phyloP scores from a whole-genome alignment of 1,140 invertebrate species.

The Drosophila oshimai region DNA sequence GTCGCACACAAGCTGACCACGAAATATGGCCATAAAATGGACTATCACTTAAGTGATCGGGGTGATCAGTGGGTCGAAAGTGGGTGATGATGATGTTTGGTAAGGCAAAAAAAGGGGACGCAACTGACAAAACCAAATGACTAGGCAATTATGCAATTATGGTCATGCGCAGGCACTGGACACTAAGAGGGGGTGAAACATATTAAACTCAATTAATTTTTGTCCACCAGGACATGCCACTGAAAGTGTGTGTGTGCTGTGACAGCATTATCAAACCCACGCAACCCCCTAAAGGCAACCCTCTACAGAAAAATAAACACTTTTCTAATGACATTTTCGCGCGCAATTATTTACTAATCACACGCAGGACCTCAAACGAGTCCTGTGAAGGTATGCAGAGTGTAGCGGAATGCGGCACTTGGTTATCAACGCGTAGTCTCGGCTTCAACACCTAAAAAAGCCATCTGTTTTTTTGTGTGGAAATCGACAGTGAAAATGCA shows the following conservation, averaged over 20 bases:
- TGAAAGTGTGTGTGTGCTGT: constrained; percentile 19
- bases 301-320: constrained; percentile 44
- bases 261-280: constrained; percentile 67
- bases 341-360: constrained; percentile 72
- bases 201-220: constrained; percentile 67
- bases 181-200: constrained; percentile 27
- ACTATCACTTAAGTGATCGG: constrained; percentile 71
- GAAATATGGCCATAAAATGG: constrained; percentile 74
- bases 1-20: constrained; percentile 63
- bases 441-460: constrained; percentile 58
- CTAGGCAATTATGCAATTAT: constrained; percentile 76
- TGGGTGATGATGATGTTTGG: constrained; percentile 11
- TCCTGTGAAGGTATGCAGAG: constrained; percentile 14
- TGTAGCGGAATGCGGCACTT: constrained; percentile 62
- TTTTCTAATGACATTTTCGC: constrained; percentile 72
- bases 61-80: not conserved
- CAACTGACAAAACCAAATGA: constrained; percentile 68
- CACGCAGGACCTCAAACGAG: constrained; percentile 44
- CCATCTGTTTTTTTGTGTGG: constrained; percentile 49
- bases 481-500: constrained; percentile 58
- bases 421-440: constrained; percentile 49
- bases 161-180: constrained; percentile 51
- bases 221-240: constrained; percentile 28
- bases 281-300: constrained; percentile 1
- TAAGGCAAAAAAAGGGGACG: constrained; percentile 33